Conservation (phyloP, 2,113 vertebrate genomes). For the Tretioscincus oriximinensis region DNA sequence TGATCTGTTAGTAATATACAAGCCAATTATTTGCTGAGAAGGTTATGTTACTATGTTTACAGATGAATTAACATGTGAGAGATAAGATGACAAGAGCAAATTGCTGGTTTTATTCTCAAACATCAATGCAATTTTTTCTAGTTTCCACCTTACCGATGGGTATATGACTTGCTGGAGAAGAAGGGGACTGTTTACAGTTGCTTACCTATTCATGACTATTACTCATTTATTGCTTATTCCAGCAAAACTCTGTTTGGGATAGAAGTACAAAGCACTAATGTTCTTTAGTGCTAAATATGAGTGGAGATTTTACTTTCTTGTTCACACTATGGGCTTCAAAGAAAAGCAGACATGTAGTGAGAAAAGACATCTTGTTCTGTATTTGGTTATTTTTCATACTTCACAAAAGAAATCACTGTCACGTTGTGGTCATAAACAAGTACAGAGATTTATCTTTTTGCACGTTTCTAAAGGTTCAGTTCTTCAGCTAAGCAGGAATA, state of each 20-base stretch:
- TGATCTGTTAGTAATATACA: conserved; percentile 16
- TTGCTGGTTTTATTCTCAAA: not conserved
- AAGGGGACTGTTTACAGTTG: not conserved
- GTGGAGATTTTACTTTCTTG: not conserved
- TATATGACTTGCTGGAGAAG: not conserved
- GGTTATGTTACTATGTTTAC: conserved; percentile 8
- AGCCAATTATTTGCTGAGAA: conserved; percentile 28
- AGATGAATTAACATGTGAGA: conserved; percentile 27
- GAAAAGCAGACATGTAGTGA: not conserved
- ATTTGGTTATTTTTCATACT: not conserved
- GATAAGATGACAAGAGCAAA: not conserved
- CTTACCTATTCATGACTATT: no score
- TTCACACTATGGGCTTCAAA: not conserved
- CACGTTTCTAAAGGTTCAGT: not conserved
- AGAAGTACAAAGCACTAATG: not conserved
- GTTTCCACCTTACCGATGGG: not conserved
- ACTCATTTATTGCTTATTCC: not conserved
- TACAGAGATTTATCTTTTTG: not conserved
- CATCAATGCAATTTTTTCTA: no score
- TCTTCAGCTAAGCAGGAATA: conserved; percentile 10
- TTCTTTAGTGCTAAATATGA: not conserved
- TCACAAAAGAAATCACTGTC: not conserved
- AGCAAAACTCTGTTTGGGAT: not conserved
- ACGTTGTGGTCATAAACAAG: not conserved
- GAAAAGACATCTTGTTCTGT: not conserved